Conservation (phyloP, 2,113 vertebrate genomes). For the Promerops cafer region DNA sequence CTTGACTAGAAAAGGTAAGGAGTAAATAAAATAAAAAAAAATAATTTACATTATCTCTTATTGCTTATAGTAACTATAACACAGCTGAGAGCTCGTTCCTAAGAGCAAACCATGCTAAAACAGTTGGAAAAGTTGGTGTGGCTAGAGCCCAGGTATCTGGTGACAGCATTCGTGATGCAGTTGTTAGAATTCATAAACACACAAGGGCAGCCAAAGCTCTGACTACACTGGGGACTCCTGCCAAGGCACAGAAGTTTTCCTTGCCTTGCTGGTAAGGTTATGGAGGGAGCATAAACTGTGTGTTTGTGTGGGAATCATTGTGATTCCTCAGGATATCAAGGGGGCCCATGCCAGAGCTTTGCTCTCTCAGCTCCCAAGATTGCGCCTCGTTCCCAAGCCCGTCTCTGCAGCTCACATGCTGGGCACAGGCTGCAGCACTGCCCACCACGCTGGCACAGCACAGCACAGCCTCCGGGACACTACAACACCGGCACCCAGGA, state of each 20-base stretch:
- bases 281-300: neutral
- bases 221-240: constrained; percentile 9
- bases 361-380: neutral
- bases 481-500: neutral
- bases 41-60: neutral
- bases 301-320: neutral
- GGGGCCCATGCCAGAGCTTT: neutral
- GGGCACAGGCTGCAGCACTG: neutral
- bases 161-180: neutral
- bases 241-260: constrained; percentile 21
- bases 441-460: neutral
- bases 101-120: neutral
- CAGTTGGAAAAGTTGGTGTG: constrained; percentile 27
- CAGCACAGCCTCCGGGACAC: neutral
- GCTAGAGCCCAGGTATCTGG: constrained; percentile 42
- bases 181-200: constrained; percentile 39
- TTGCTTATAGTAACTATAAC: neutral
- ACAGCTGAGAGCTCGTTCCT: neutral
- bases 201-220: constrained; percentile 5
- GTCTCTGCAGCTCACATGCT: neutral
- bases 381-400: neutral
- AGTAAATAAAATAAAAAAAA: neutral
- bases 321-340: neutral
- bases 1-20: neutral
- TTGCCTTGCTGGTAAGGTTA: constrained; percentile 42